Conservation (phyloP, 2,888 invertebrate genomes). For the Drymonia ruficornis region DNA sequence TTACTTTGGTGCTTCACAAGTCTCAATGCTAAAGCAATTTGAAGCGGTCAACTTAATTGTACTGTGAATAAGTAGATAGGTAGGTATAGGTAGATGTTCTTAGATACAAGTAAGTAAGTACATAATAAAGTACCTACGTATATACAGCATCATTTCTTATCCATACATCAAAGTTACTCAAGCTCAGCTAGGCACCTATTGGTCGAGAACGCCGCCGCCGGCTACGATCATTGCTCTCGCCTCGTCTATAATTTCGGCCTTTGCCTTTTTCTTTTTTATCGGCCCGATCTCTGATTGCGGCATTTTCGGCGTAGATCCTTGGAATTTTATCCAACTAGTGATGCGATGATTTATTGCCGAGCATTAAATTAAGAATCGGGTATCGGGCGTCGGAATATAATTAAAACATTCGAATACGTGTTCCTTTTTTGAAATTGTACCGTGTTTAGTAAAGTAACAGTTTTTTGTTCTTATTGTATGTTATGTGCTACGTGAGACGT, state of each 20-base stretch:
- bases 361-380: conserved; percentile 47
- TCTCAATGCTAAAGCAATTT: too few relatives aligned
- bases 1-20: too few relatives aligned
- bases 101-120: neutral
- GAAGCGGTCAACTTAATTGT: too few relatives aligned
- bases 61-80: too few relatives aligned
- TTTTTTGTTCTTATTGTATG: neutral
- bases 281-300: conserved; percentile 58
- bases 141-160: neutral
- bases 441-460: neutral
- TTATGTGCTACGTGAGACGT: neutral
- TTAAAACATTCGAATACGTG: conserved; percentile 40
- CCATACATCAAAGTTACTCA: conserved; percentile 34
- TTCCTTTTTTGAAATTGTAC: conserved; percentile 7
- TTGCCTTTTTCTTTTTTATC: conserved; percentile 52
- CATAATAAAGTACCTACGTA: neutral
- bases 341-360: conserved; percentile 56
- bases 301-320: conserved; percentile 52
- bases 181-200: conserved; percentile 28
- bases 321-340: conserved; percentile 49
- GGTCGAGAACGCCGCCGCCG: conserved; percentile 37
- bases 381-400: conserved; percentile 35
- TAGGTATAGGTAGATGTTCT: neutral
- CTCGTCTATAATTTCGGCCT: conserved; percentile 54
- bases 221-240: conserved; percentile 51